Conservation (phyloP, 2,888 invertebrate species). For the Sepiola atlantica region DNA sequence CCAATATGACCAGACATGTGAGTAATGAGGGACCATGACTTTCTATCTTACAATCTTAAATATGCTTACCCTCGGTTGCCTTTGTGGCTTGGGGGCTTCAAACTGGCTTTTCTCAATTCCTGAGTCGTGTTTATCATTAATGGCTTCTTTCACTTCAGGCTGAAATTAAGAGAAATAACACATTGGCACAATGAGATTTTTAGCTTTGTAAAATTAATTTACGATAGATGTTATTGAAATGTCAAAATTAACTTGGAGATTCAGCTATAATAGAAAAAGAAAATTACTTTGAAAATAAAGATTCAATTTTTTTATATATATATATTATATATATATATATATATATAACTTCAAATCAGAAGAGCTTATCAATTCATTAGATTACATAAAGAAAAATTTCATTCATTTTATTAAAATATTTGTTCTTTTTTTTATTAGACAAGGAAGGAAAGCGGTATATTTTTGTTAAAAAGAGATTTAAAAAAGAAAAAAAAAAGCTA, state of each 20-base stretch:
- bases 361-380: no score
- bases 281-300: not conserved
- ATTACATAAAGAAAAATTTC: no score
- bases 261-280: not conserved
- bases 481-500: no score
- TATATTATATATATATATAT: no score
- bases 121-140: not conserved
- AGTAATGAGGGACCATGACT: no score
- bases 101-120: conserved; percentile 63
- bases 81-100: conserved; percentile 68
- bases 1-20: no score
- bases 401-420: no score
- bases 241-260: not conserved
- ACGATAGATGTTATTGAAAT: not conserved
- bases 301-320: not conserved
- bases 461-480: no score
- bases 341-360: no score
- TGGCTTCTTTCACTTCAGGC: conserved; percentile 43
- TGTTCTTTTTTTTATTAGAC: no score
- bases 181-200: not conserved
- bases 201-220: not conserved
- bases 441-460: no score
- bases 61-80: conserved; percentile 65
- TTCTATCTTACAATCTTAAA: no score
- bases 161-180: not conserved